These are phyloP conservation scores for Poeciliopsis presidionis DNA, from an alignment of 2,797 vertebrate genomes.

Conservation along the genomic window DNA sequence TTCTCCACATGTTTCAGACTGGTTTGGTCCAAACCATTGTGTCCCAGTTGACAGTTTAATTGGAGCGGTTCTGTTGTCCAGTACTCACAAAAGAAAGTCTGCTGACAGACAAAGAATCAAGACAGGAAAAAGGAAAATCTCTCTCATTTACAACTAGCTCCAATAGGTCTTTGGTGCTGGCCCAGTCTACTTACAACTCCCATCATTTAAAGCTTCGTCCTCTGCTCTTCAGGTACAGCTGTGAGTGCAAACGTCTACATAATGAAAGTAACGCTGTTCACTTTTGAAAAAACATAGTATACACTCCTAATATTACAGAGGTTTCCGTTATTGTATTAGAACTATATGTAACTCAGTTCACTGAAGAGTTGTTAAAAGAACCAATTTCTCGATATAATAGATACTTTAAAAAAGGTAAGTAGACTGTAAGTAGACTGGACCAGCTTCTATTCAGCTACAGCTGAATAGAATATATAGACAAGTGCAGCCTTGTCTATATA, in stretches of 20 bases:
- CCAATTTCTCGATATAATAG: not conserved
- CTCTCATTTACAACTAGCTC: slow-evolving; percentile 10
- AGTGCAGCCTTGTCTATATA: no score
- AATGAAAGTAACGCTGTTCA: not conserved
- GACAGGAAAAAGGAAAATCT: slow-evolving; percentile 17
- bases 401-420: not conserved
- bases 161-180: not conserved
- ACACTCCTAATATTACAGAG: not conserved
- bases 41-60: slow-evolving; percentile 77
- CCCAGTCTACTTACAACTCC: not conserved
- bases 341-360: not conserved
- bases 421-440: no score
- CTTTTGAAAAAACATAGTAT: not conserved
- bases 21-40: slow-evolving; percentile 54
- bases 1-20: slow-evolving; percentile 60
- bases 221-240: not conserved
- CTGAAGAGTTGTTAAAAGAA: not conserved
- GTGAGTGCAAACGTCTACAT: not conserved
- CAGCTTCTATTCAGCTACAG: no score
- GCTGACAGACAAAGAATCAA: slow-evolving; percentile 9
- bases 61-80: slow-evolving; percentile 71
- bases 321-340: not conserved
- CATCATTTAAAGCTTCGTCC: not conserved
- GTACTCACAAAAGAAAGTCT: slow-evolving; percentile 20
- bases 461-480: no score